A percentile compares a stretch with the other conserved stretches of the same genome.
Evolutionary conservation across 2,797 vertebrate genomes (phyloP).

Genomic region (Bovichtus variegatus): DNA sequence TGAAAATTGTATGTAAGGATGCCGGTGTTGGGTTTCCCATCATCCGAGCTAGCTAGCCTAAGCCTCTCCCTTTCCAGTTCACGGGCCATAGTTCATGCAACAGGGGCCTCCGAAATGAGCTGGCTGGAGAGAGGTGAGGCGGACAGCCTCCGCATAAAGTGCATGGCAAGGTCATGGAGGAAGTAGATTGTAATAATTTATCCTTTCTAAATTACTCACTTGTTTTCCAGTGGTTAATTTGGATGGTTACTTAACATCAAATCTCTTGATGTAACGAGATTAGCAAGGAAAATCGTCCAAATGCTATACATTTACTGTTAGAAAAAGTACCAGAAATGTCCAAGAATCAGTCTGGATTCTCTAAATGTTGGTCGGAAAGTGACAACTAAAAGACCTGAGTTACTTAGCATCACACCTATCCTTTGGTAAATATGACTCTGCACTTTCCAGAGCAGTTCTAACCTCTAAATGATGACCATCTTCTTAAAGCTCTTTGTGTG

Average conservation of each 20-base stretch:
- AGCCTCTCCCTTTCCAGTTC: constrained; percentile 73
- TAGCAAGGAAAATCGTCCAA: neutral
- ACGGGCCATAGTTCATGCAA: constrained; percentile 66
- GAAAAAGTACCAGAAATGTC: neutral
- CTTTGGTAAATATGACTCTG: neutral
- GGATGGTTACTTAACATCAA: neutral
- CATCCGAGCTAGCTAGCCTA: constrained; percentile 39
- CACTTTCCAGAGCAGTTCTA: neutral
- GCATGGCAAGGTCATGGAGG: constrained; percentile 69
- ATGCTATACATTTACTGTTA: neutral
- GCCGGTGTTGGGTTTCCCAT: constrained; percentile 72
- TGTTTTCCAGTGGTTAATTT: neutral
- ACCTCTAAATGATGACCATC: neutral
- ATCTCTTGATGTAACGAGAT: neutral
- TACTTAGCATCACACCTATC: neutral
- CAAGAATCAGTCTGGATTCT: neutral
- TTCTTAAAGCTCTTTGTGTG: neutral
- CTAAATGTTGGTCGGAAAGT: neutral
- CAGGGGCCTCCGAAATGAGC: constrained; percentile 65
- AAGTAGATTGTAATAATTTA: constrained; percentile 40
- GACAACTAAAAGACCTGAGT: neutral
- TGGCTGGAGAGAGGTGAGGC: constrained; percentile 49
- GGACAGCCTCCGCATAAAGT: constrained; percentile 39
- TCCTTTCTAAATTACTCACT: constrained; percentile 9
- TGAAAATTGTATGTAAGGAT: constrained; percentile 58